A percentile compares a stretch with the other conserved stretches of the same genome.
These are phyloP conservation scores for Drosophila limbata DNA, from an alignment of 2,888 invertebrate species.

Conservation along the genomic window DNA sequence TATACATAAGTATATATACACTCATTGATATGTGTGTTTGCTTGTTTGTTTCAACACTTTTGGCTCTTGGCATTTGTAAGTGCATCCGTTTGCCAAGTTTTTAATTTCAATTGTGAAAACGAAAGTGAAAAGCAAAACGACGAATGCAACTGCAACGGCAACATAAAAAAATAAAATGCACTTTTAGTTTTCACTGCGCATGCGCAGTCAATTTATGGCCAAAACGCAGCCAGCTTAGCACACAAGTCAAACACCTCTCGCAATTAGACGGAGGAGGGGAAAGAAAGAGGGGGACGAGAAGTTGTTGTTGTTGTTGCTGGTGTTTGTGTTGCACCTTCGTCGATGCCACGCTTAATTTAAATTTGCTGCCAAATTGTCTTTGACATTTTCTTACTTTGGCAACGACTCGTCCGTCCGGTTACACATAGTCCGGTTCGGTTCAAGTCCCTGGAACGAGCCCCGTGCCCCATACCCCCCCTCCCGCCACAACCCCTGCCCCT, in stretches of 20 bases:
- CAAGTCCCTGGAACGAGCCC: conserved; percentile 32
- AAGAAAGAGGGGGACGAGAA: not conserved
- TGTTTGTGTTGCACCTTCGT: not conserved
- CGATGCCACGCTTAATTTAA: conserved; percentile 53
- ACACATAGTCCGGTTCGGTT: conserved; percentile 2
- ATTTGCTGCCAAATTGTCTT: conserved; percentile 71
- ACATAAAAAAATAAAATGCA: conserved; percentile 55
- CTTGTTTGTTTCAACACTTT: conserved; percentile 13
- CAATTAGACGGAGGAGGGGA: not conserved
- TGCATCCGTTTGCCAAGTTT: conserved; percentile 81
- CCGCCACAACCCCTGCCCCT: conserved; percentile 1
- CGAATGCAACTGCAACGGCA: conserved; percentile 41
- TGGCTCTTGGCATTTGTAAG: conserved; percentile 63
- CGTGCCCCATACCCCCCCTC: not conserved
- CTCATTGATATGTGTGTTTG: conserved; percentile 12
- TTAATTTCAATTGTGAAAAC: conserved; percentile 77
- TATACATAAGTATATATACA: conserved; percentile 1
- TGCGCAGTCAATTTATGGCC: conserved; percentile 72
- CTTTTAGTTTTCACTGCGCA: conserved; percentile 75
- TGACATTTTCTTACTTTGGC: conserved; percentile 57
- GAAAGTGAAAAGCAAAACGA: conserved; percentile 73
- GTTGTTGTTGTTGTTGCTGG: not conserved
- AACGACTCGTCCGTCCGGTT: conserved; percentile 13
- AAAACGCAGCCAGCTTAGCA: conserved; percentile 45
- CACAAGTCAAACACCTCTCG: conserved; percentile 13